Evolutionary conservation across 2,797 vertebrate genomes (phyloP), one percentile per base, ranked within the genome.

Genomic region (Euphonia xanthogaster): DNA sequence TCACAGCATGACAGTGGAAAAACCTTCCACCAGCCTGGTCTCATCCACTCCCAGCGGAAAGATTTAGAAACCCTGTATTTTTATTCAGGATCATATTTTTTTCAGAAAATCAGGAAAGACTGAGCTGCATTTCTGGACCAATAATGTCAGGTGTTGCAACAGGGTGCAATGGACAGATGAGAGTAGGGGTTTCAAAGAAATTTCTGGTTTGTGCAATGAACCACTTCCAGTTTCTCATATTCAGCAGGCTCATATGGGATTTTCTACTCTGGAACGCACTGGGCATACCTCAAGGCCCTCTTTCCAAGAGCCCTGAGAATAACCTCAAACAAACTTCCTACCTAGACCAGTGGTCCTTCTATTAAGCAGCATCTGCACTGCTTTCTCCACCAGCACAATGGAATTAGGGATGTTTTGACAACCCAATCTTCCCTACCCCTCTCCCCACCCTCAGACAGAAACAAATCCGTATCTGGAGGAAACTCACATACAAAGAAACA

Each of bases 401-500:
- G 45, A 94, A 80, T 53, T 17, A 53, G 35, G n/a, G 39, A 55
- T 25, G 13, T 71, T 80, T 55, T 33, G 44, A 51, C 72, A 74
- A 28, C 8, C 27, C 1, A 0, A 33, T 47, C 45, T 92, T 94
- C 24, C 33, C 37, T 73, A 51, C 1, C 6, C 44, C 20, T 91
- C 35, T 83, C 13, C 60, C 65, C 61, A 61, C 39, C 39, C 42
- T 72, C 0, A 1, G 61, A 79, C 82, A 90, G 50, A 86, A 85
- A 70, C 54, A 77, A 91, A 88, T 75, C 62, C 23, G 1, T 66
- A 86, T 50, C 54, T 54, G 78, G 79, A 91, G 62, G 86, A 92
- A 88, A 93, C 79, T 74, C 80, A 73, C 45, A 94, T 35, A 95
- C 72, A 94, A 93, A 94, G 50, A 93, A 76, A 55, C 73, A 91